Conservation (phyloP, 2,888 invertebrate genomes). For the Belgica antarctica region DNA sequence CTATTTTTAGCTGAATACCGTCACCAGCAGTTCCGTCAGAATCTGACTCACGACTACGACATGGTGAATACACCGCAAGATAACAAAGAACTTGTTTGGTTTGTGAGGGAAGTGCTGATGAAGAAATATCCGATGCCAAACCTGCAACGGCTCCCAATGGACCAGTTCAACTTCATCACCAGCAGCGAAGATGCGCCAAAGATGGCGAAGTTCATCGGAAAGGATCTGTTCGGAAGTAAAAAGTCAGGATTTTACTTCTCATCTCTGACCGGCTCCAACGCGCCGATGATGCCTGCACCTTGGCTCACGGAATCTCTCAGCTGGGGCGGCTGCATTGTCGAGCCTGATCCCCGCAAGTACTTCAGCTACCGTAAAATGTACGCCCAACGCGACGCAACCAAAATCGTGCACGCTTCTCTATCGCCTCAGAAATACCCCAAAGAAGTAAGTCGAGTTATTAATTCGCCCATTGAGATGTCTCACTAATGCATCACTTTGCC, state of each 20-base stretch:
- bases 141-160: slow-evolving; percentile 48
- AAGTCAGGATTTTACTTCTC: slow-evolving; percentile 71
- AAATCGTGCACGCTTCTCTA: slow-evolving; percentile 74
- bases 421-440: slow-evolving; percentile 73
- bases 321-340: slow-evolving; percentile 74
- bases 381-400: slow-evolving; percentile 59
- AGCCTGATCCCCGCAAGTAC: slow-evolving; percentile 76
- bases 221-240: slow-evolving; percentile 51
- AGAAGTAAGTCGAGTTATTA: slow-evolving; percentile 63
- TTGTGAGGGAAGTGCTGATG: slow-evolving; percentile 71
- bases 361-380: slow-evolving; percentile 63
- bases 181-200: slow-evolving; percentile 51
- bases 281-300: slow-evolving; percentile 64
- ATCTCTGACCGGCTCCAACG: slow-evolving; percentile 61
- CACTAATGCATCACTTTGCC: too few species aligned
- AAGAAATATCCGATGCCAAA: slow-evolving; percentile 54
- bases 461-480: too few species aligned
- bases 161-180: slow-evolving; percentile 50
- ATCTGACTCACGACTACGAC: slow-evolving; percentile 77
- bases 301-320: slow-evolving; percentile 68
- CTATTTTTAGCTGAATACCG: slow-evolving; percentile 60
- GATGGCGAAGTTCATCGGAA: slow-evolving; percentile 53
- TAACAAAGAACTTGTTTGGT: slow-evolving; percentile 70
- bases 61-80: slow-evolving; percentile 71
- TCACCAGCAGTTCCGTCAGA: slow-evolving; percentile 74